Base-by-base conservation (phyloP, 2,797 vertebrate species). In the Perdix hodgsoniae region DNA sequence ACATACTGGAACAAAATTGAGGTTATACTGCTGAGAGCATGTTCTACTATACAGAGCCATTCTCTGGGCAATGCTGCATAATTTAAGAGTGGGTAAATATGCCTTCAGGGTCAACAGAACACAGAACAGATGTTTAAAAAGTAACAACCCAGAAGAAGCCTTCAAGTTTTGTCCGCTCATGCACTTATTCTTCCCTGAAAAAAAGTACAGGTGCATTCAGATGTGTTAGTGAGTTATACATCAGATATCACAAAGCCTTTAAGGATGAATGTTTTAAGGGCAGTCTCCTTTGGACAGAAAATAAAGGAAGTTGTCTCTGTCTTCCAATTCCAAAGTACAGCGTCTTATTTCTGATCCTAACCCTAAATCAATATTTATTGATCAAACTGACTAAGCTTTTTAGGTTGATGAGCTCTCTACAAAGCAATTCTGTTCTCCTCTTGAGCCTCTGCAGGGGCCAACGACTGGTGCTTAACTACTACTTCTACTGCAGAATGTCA, bases 61-160 rank as follows among this genome's bases (percentile, higher is more conserved):
- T 94, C 95, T 95, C 94, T 96, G 95, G 96, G 96, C 96, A 96
- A 96, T 95, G 96, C 96, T 95, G 91, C 94, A 88, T 91, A 64
- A 92, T 92, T 94, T 64, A 95, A 77, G 56, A 95, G 80, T 93
- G 74, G 86, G 95, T 93, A 95, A 94, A 96, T 79, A 88, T 14
- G 85, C 91, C 93, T 95, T 96, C 93, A 94, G 86, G 91, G 93
- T 89, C 86, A 93, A 91, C 77, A 94, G 1, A 4, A 86, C 85
- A 87, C 63, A 78, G 42, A 95, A 78, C 90, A 93, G 79, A 89
- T 94, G 63, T 83, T 88, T 64, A 15, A 73, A 50, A 47, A 24
- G 45, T 29, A 22, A 17, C 70, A 50, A n/a, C 54, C 60, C 80
- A 94, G 50, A 67, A 92, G 89, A 86, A 91, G 35, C 76, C 60